Conservation (phyloP, 2,113 vertebrate genomes). For the Takifugu bimaculatus region DNA sequence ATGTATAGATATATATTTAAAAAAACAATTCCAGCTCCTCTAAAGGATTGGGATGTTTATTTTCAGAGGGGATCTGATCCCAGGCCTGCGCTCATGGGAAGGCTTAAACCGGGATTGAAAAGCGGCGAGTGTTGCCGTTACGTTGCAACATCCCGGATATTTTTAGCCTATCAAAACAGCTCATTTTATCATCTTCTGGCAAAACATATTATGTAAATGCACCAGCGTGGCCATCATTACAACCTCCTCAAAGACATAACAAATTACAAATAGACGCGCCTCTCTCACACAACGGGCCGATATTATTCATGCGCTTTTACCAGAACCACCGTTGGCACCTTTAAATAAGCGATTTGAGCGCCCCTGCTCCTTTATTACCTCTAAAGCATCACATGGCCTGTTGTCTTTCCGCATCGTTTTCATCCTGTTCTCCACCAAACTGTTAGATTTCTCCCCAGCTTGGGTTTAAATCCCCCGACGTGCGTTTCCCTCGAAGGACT, state of each 20-base stretch:
- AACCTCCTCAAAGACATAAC: constrained; percentile 57
- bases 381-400: constrained; percentile 21
- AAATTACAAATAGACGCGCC: constrained; percentile 27
- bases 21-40: not conserved
- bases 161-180: constrained; percentile 47
- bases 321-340: constrained; percentile 14
- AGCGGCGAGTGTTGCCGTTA: constrained; percentile 49
- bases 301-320: constrained; percentile 10
- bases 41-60: constrained; percentile 36
- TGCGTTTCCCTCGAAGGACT: constrained; percentile 48
- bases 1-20: too few relatives aligned
- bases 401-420: constrained; percentile 23
- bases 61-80: constrained; percentile 22
- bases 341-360: constrained; percentile 22
- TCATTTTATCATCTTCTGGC: constrained; percentile 42
- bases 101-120: constrained; percentile 32
- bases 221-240: constrained; percentile 49
- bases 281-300: constrained; percentile 17
- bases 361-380: not conserved
- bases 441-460: constrained; percentile 48
- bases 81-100: constrained; percentile 11
- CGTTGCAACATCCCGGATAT: constrained; percentile 64
- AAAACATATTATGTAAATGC: constrained; percentile 56
- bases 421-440: constrained; percentile 21
- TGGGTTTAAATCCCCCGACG: constrained; percentile 41